Conservation (phyloP, 2,113 vertebrate genomes). For the Atlantisia rogersi region DNA sequence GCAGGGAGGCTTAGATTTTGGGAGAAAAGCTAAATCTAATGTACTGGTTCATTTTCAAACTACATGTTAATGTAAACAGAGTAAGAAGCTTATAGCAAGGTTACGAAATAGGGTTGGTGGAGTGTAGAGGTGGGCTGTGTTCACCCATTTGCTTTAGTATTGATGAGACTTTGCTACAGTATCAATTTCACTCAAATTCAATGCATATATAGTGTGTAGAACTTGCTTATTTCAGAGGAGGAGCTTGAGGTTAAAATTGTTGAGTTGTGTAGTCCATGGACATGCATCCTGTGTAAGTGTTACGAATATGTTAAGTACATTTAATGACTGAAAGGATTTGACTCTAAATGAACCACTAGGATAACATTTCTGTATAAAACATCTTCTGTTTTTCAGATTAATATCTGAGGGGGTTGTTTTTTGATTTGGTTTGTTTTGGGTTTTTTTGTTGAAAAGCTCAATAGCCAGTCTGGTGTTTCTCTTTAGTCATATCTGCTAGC, state of each 20-base stretch:
- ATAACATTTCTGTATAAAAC: background rate
- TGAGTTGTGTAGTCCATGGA: background rate
- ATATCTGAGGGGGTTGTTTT: background rate
- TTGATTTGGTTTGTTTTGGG: too few species aligned
- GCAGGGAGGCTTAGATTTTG: background rate
- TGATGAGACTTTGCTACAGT: background rate
- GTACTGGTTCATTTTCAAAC: too few species aligned
- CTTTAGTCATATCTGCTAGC: background rate
- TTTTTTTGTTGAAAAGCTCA: background rate
- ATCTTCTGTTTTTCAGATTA: background rate
- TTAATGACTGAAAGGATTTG: background rate
- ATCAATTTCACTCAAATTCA: background rate
- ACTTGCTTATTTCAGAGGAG: background rate
- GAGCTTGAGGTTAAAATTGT: background rate
- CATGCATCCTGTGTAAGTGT: background rate
- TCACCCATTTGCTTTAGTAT: background rate
- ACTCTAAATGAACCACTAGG: background rate
- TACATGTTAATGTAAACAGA: background rate
- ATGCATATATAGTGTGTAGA: fast-evolving
- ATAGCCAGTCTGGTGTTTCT: background rate
- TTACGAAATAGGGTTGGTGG: background rate
- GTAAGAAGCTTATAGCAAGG: background rate
- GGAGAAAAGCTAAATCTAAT: background rate
- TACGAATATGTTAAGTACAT: background rate
- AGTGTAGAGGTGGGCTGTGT: background rate